Evolutionary conservation across 2,888 invertebrate genomes (phyloP).

Genomic region (Phalangium opilio): DNA sequence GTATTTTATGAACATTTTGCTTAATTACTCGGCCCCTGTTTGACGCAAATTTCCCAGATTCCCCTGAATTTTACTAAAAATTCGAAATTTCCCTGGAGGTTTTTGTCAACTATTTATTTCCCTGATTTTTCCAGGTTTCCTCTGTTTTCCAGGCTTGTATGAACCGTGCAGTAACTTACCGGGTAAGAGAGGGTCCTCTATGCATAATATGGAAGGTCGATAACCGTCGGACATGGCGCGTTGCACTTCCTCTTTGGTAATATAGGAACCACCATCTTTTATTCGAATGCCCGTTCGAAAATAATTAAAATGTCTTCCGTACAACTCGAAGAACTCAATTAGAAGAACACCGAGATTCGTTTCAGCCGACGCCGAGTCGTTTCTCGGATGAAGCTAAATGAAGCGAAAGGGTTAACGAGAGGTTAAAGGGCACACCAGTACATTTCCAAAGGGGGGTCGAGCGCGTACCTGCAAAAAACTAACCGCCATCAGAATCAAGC

Average conservation of each 20-base stretch:
- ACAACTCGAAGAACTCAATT: constrained; percentile 93
- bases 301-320: constrained; percentile 71
- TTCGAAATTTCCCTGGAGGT: no score
- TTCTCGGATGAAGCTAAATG: constrained; percentile 65
- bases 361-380: constrained; percentile 43
- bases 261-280: constrained; percentile 81
- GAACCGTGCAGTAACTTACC: constrained; percentile 22
- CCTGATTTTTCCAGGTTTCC: no score
- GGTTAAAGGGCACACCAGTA: no score
- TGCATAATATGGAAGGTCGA: constrained; percentile 76
- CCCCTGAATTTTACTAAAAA: no score
- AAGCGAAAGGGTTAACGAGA: no score
- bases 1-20: no score
- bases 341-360: constrained; percentile 83
- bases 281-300: constrained; percentile 56
- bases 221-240: constrained; percentile 88
- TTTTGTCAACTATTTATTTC: no score
- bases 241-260: constrained; percentile 75
- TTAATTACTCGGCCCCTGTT: no score
- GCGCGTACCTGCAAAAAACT: constrained; percentile 72
- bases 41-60: no score
- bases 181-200: constrained; percentile 91
- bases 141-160: background rate
- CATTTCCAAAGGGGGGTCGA: no score
- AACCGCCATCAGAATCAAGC: constrained; percentile 93